Base-by-base conservation (phyloP, 2,797 vertebrate genomes). In the Anabacerthia variegaticeps region DNA sequence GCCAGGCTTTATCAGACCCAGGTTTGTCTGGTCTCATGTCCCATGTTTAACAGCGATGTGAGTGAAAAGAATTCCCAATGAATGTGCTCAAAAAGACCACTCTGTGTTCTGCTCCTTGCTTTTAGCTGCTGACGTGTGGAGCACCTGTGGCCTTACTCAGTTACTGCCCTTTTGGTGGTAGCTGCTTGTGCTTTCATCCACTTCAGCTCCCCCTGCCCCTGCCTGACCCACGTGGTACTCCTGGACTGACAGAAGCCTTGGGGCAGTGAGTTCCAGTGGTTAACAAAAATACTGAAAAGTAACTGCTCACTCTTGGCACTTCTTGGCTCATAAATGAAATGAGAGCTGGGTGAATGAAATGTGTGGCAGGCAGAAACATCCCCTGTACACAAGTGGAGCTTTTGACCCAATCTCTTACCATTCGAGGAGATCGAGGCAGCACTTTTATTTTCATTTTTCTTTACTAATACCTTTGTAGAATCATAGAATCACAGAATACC, bases 321-420 rank as follows among this genome's bases (percentile, higher is more conserved):
- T 79, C 11, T 14, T 22, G 63, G 43, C 32, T 34, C 59, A 55
- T 49, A 61, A 87, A 65, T 54, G 13, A 65, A 73, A 55, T 19
- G 13, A 13, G 55, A 76, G 21, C 32, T 59, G 39, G 48, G 5
- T 61, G 6, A 27, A 9, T 3, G 9, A 6, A 27, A 9, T 3
- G 9, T 21, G 41, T 51, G 75, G 36, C 7, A 58, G 74, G 51
- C 46, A 41, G 41, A 82, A 84, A 75, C 51, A 39, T 9, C 39
- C 10, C 0, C 1, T 10, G n/a, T 61, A 4, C 0, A 0, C 3
- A 32, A 78, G 34, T 51, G 56, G 37, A 37, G 68, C 51, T 69
- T 69, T 18, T 46, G 46, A n/a, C 8, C 14, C 37, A 9, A 4
- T 6, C 18, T 76, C 43, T 39, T 26, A 36, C 32, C 32, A 2